Evolutionary conservation across 1,140 invertebrate species (phyloP).

Genomic region (Aphidius gifuensis): DNA sequence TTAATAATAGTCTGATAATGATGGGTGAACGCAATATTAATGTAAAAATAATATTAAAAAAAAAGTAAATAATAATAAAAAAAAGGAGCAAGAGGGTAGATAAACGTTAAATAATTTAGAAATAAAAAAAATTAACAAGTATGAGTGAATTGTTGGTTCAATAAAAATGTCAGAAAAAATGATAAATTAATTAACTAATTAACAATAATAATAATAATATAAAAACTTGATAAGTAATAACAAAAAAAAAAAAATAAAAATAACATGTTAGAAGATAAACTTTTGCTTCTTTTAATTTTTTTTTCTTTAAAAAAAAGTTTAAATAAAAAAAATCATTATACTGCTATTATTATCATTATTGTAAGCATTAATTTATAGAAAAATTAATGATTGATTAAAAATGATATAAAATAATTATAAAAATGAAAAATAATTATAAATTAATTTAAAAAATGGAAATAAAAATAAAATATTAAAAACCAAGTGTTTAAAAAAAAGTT

Average conservation of each 20-base stretch:
- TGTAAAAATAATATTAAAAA: slow-evolving; percentile 45
- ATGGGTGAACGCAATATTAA: slow-evolving; percentile 49
- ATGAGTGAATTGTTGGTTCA: slow-evolving; percentile 41
- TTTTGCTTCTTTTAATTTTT: too few species aligned
- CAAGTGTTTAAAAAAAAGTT: slow-evolving; percentile 27
- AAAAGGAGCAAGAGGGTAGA: slow-evolving; percentile 13
- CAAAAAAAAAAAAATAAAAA: too few species aligned
- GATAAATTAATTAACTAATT: slow-evolving; percentile 27
- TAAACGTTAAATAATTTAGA: slow-evolving; percentile 24
- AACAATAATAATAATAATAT: background rate
- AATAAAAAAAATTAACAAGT: slow-evolving; percentile 34
- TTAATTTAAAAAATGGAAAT: slow-evolving; percentile 18
- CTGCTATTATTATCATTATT: slow-evolving; percentile 27
- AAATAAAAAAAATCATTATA: slow-evolving; percentile 50
- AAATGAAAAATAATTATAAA: slow-evolving; percentile 24
- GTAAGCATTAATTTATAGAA: slow-evolving; percentile 18
- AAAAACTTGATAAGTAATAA: too few species aligned
- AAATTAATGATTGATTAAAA: slow-evolving; percentile 17
- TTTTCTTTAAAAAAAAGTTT: background rate
- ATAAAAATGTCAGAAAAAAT: slow-evolving; percentile 5
- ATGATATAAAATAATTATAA: slow-evolving; percentile 37
- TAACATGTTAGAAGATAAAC: too few species aligned
- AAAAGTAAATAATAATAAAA: slow-evolving; percentile 23
- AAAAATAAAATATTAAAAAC: slow-evolving; percentile 15
- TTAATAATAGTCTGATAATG: background rate